Conservation (phyloP, 2,797 vertebrate genomes). For the Spea hammondii region DNA sequence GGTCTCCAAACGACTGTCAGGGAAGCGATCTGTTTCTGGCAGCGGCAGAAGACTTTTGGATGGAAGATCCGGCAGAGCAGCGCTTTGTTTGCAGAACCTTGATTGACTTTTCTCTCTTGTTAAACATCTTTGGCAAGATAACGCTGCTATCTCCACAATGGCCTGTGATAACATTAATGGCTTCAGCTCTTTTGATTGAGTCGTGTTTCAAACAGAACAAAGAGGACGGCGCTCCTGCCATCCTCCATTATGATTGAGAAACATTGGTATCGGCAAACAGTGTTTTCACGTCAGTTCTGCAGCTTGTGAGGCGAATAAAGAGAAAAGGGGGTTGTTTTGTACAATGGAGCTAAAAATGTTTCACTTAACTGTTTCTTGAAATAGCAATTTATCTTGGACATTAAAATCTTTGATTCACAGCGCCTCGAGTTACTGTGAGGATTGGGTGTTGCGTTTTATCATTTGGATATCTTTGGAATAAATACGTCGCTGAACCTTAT, state of each 20-base stretch:
- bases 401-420: background rate
- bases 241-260: background rate
- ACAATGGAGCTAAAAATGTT: background rate
- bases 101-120: background rate
- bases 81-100: conserved; percentile 7
- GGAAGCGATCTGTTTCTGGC: background rate
- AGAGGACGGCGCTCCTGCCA: background rate
- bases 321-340: background rate
- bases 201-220: background rate
- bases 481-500: background rate
- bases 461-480: background rate
- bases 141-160: conserved; percentile 19
- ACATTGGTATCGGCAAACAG: background rate
- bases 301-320: background rate
- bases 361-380: background rate
- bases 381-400: background rate
- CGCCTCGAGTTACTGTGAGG: background rate
- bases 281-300: conserved; percentile 6
- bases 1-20: background rate
- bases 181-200: background rate
- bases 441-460: background rate
- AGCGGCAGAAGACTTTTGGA: conserved; percentile 22
- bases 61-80: background rate
- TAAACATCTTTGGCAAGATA: conserved; percentile 27
- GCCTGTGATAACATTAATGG: conserved; percentile 13